A percentile compares a stretch with the other conserved stretches of the same genome.
phyloP scores from a whole-genome alignment of 2,113 vertebrate species.

The Neotragus pygmaeus region DNA sequence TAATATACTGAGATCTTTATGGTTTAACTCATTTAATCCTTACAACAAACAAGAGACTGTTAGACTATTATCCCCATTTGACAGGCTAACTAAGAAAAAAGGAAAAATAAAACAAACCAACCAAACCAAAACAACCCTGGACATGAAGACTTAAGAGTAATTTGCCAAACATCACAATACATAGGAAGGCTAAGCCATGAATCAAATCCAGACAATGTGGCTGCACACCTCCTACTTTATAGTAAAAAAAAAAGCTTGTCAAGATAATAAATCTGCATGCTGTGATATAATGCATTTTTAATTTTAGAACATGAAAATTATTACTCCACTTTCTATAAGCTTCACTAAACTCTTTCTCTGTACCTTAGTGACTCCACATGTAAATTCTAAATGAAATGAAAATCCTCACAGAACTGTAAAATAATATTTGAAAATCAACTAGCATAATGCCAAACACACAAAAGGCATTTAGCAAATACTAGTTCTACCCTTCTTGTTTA shows the following conservation, averaged over 20 bases:
- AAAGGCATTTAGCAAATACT: not conserved
- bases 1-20: not conserved
- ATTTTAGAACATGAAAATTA: not conserved
- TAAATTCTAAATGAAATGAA: not conserved
- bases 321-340: not conserved
- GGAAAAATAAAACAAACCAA: fast-evolving
- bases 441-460: not conserved
- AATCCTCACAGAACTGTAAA: not conserved
- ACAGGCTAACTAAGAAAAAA: not conserved
- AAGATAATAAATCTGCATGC: not conserved
- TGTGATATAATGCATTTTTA: not conserved
- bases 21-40: not conserved
- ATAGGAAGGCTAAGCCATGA: not conserved
- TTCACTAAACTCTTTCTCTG: not conserved
- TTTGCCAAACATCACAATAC: not conserved
- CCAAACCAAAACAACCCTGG: not conserved
- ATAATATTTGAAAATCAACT: not conserved
- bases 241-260: not conserved
- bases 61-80: not conserved
- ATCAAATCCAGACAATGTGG: not conserved
- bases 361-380: not conserved
- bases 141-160: not conserved
- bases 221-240: not conserved
- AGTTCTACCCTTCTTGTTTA: not conserved
- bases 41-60: not conserved